Conservation (phyloP, 2,797 vertebrate genomes). For the Epinephelus malabaricus region DNA sequence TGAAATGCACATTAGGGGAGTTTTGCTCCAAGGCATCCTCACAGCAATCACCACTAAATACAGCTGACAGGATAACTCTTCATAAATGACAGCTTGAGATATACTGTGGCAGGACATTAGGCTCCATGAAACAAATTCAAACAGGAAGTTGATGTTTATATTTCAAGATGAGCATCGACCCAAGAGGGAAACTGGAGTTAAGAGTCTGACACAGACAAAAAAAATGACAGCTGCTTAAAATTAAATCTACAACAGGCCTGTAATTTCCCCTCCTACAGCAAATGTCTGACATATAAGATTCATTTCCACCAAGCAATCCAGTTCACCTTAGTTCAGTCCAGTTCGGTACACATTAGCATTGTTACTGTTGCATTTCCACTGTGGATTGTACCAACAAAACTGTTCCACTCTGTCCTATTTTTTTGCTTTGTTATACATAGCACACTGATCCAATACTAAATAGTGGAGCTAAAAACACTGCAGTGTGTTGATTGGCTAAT, state of each 20-base stretch:
- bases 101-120: conserved; percentile 41
- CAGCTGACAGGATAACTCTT: conserved; percentile 24
- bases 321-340: no score
- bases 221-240: conserved; percentile 51
- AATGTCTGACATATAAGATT: conserved; percentile 5
- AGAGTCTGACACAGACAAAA: conserved; percentile 46
- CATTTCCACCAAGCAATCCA: no score
- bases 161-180: conserved; percentile 55
- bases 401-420: no score
- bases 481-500: no score
- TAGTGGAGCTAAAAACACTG: no score
- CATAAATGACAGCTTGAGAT: conserved; percentile 25
- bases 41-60: conserved; percentile 41
- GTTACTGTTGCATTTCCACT: no score
- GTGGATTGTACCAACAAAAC: no score
- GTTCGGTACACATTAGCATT: no score
- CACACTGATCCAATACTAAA: no score
- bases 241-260: conserved; percentile 28
- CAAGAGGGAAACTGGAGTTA: conserved; percentile 41
- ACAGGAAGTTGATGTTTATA: conserved; percentile 75
- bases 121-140: conserved; percentile 50
- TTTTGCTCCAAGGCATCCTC: conserved; percentile 29
- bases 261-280: conserved; percentile 14
- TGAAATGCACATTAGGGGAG: conserved; percentile 22
- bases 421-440: no score